These are phyloP conservation scores for Anthrax anthrax DNA, from an alignment of 2,888 invertebrate species.

Conservation along the genomic window DNA sequence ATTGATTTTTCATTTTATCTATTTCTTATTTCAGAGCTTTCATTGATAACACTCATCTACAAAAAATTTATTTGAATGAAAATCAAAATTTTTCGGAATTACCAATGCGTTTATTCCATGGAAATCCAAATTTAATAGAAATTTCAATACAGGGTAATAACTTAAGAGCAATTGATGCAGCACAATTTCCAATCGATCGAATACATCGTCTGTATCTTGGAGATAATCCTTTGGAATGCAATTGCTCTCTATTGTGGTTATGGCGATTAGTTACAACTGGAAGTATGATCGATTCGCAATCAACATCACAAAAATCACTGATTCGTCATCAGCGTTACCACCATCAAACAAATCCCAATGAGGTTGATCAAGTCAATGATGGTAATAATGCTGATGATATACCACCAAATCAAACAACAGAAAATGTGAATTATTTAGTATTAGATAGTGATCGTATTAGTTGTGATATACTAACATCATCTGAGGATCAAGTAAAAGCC, in stretches of 20 bases:
- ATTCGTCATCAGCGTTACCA: neutral
- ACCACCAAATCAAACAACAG: neutral
- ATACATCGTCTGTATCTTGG: slow-evolving; percentile 58
- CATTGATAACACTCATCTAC: slow-evolving; percentile 70
- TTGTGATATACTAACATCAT: slow-evolving; percentile 27
- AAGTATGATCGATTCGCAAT: slow-evolving; percentile 23
- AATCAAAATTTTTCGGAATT: slow-evolving; percentile 58
- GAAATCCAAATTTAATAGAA: slow-evolving; percentile 61
- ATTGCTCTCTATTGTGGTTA: slow-evolving; percentile 75
- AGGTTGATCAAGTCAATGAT: neutral
- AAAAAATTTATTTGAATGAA: slow-evolving; percentile 62
- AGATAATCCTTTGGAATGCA: slow-evolving; percentile 73
- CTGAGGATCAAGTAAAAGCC: slow-evolving; percentile 20
- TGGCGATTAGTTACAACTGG: slow-evolving; percentile 49
- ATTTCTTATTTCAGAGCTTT: slow-evolving; percentile 44
- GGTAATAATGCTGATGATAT: neutral
- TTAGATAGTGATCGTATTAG: slow-evolving; percentile 31
- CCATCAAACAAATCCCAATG: neutral
- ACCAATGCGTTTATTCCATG: slow-evolving; percentile 71
- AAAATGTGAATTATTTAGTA: slow-evolving; percentile 13
- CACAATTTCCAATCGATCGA: slow-evolving; percentile 70
- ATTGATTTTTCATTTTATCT: too few species aligned
- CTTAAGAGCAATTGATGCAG: slow-evolving; percentile 58
- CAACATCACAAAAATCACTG: neutral
- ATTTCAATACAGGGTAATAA: slow-evolving; percentile 65